These are phyloP conservation scores for Diploscapter pachys DNA, from an alignment of 1,140 invertebrate species.

Conservation along the genomic window DNA sequence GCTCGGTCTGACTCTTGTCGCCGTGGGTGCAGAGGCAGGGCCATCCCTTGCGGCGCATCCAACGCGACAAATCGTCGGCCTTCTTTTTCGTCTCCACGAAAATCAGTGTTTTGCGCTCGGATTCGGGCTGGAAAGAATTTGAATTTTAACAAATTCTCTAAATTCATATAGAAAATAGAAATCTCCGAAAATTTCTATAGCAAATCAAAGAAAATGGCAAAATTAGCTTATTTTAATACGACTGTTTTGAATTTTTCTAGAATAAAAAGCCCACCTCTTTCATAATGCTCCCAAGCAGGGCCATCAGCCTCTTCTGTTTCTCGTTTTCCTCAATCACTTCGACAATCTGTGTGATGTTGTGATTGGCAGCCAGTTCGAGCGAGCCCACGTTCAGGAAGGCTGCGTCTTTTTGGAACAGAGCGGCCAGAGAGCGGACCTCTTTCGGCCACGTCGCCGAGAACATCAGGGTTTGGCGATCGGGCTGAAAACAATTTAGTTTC, in stretches of 20 bases:
- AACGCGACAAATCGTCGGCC: slow-evolving; percentile 87
- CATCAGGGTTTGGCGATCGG: slow-evolving; percentile 91
- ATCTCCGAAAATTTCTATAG: too few species aligned
- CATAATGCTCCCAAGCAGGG: slow-evolving; percentile 53
- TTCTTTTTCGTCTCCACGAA: slow-evolving; percentile 96
- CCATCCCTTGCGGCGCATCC: slow-evolving; percentile 83
- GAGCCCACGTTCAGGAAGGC: slow-evolving; percentile 92
- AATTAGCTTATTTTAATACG: too few species aligned
- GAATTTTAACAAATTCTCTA: not conserved
- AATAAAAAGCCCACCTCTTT: slow-evolving; percentile 41
- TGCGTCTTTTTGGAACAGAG: slow-evolving; percentile 87
- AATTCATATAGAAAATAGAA: too few species aligned
- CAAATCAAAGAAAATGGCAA: too few species aligned
- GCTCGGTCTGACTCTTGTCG: slow-evolving; percentile 64
- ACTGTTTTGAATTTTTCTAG: too few species aligned
- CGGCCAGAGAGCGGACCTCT: slow-evolving; percentile 84
- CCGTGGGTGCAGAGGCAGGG: slow-evolving; percentile 64
- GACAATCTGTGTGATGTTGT: slow-evolving; percentile 75
- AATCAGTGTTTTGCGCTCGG: slow-evolving; percentile 68
- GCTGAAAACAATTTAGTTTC: slow-evolving; percentile 59
- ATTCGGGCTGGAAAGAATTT: slow-evolving; percentile 28
- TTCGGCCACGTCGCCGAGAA: slow-evolving; percentile 98
- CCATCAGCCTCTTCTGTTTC: slow-evolving; percentile 47
- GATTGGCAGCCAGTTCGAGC: slow-evolving; percentile 84
- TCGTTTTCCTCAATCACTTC: slow-evolving; percentile 51